A percentile compares a stretch with the other conserved stretches of the same genome.
Evolutionary conservation across 2,888 invertebrate genomes (phyloP).

Genomic region (Leucozona laternaria): DNA sequence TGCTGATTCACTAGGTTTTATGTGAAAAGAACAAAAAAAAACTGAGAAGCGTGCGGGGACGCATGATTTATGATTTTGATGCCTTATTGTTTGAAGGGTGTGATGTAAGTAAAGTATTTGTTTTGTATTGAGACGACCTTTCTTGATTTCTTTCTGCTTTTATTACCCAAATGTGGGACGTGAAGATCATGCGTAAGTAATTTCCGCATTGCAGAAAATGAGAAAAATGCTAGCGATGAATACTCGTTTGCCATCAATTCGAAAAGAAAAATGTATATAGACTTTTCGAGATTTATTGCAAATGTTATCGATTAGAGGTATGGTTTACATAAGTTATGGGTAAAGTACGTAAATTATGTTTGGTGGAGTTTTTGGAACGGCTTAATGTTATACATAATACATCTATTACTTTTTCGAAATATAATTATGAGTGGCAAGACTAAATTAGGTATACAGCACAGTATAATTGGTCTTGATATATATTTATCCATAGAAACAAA

Average conservation of each 20-base stretch:
- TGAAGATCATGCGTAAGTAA: slow-evolving; percentile 45
- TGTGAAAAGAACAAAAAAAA: slow-evolving; percentile 10
- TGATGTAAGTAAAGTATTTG: slow-evolving; percentile 67
- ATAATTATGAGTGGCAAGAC: slow-evolving; percentile 33
- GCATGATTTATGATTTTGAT: slow-evolving; percentile 44
- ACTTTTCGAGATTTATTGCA: slow-evolving; percentile 31
- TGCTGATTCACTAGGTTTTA: slow-evolving; percentile 60
- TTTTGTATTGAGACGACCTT: slow-evolving; percentile 34
- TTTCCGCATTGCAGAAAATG: slow-evolving; percentile 24
- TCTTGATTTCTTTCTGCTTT: slow-evolving; percentile 37
- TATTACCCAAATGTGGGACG: slow-evolving; percentile 42
- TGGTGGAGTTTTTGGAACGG: not conserved
- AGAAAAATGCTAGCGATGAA: slow-evolving; percentile 2
- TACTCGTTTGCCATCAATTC: not conserved
- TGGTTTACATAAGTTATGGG: slow-evolving; percentile 14
- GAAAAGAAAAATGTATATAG: slow-evolving; percentile 40
- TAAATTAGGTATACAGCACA: not conserved
- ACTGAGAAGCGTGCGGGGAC: not conserved
- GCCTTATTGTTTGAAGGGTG: slow-evolving; percentile 52
- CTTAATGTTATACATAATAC: not conserved
- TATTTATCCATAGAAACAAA: not conserved
- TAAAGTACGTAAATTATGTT: slow-evolving; percentile 16
- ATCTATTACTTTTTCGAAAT: not conserved
- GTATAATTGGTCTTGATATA: not conserved
- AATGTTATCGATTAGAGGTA: slow-evolving; percentile 14